Base-by-base conservation (phyloP, 2,888 invertebrate species). In the Syrphus vitripennis region DNA sequence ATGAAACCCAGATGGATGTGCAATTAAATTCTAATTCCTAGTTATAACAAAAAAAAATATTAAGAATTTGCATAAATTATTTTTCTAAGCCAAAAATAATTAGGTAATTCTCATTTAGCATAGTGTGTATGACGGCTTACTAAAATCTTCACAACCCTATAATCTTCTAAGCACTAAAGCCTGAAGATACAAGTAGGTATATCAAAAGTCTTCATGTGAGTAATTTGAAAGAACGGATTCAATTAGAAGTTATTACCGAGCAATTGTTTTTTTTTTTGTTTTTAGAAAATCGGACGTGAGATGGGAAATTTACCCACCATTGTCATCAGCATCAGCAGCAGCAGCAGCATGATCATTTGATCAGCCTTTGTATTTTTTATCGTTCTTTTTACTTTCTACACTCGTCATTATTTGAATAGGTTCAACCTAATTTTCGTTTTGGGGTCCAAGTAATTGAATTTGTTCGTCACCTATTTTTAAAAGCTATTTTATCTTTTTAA, bases 281-380 rank as follows among this genome's bases (percentile, higher is more conserved):
- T 7, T 12, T 45, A 55, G 71, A 79, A 83, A 83, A 59, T 79
- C 69, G 83, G 50, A 69, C 83, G 83, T 83, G 83, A 79, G 83
- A 79, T 79, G 83, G 79, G 83, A 83, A 83, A 70, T 75, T 79
- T 83, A 75, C 69, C 63, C 63, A 42, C 50, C 40, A 83, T 83
- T 83, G 79, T 65, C 74, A 70, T 40, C 29, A 29, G 37, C 67
- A 42, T 10, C 48, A 76, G 45, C 21, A 10, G 19, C 74, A 57
- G 19, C 14, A 48, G 34, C 74, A 40, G 16, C 45, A 79, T 57
- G 24, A 75, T 61, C 79, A 61, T 21, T 50, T 48, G 65, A 67
- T 24, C 48, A 67, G 34, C 1, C 14, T 19, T 31, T 42, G 40
- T 26, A 26, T 34, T 34, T 14, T 57, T 55, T 31, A 5, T 29